A percentile compares a stretch with the other conserved stretches of the same genome.
These are phyloP conservation scores for Seira ritae DNA, from an alignment of 2,888 invertebrate genomes.

Conservation along the genomic window DNA sequence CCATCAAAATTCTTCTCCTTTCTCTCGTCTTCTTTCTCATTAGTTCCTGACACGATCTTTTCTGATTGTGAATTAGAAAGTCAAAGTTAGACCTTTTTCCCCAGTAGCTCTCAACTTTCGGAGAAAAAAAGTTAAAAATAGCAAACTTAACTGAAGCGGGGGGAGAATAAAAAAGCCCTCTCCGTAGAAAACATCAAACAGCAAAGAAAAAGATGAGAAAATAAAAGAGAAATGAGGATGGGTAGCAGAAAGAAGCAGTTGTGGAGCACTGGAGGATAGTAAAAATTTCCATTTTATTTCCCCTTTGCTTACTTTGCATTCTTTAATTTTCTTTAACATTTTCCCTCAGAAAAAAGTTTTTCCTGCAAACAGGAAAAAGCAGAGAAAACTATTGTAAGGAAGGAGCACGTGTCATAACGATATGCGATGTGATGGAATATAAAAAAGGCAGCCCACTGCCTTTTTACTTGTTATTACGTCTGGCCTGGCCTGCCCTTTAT, in stretches of 20 bases:
- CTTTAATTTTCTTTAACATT: conserved; percentile 54
- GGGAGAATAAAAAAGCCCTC: too few relatives aligned
- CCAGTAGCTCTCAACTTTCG: too few relatives aligned
- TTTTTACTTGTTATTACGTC: too few relatives aligned
- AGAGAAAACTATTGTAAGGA: too few relatives aligned
- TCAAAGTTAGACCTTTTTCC: conserved; percentile 39
- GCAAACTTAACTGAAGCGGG: too few relatives aligned
- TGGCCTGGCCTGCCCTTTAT: too few relatives aligned
- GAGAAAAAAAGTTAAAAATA: too few relatives aligned
- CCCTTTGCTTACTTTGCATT: conserved; percentile 59
- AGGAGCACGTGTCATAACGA: conserved; percentile 55
- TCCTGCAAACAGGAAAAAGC: conserved; percentile 11
- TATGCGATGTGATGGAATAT: conserved; percentile 35
- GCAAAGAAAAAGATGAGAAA: not conserved
- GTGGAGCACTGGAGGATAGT: too few relatives aligned
- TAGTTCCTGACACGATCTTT: conserved; percentile 35
- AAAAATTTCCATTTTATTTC: conserved; percentile 57
- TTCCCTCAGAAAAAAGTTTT: conserved; percentile 43
- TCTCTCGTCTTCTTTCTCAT: conserved; percentile 42
- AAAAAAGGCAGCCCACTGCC: not conserved
- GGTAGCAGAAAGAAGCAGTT: not conserved
- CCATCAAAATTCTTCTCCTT: not conserved
- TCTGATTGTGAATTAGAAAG: conserved; percentile 44
- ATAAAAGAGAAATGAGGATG: not conserved
- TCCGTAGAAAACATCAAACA: too few relatives aligned